Percentiles rank a stretch among this genome's conserved stretches.
Evolutionary conservation across 2,113 vertebrate species (phyloP).

Genomic region (Mormoops blainvillei): DNA sequence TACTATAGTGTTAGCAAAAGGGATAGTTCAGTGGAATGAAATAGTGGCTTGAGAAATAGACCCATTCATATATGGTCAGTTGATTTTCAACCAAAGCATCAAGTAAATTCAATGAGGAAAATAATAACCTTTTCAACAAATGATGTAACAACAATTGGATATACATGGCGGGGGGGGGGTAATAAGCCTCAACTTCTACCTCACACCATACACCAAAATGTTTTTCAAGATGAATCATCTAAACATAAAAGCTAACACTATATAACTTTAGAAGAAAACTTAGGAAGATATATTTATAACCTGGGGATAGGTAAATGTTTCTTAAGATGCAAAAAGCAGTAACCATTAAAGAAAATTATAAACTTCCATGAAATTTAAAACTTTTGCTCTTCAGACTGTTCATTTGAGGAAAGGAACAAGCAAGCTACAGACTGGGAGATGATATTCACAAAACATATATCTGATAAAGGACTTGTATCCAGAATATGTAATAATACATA

Average conservation of each 20-base stretch:
- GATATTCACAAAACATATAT: neutral
- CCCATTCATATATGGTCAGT: neutral
- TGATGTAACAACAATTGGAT: neutral
- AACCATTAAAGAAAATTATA: neutral
- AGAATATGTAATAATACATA: neutral
- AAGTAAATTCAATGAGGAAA: neutral
- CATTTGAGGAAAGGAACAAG: neutral
- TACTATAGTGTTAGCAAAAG: neutral
- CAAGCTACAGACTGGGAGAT: neutral
- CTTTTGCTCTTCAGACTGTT: neutral
- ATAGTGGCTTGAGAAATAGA: neutral
- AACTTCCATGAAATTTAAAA: neutral
- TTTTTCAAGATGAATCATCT: neutral
- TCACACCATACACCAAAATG: neutral
- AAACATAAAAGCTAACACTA: neutral
- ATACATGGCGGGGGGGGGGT: neutral
- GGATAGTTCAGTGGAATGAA: neutral
- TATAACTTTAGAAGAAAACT: neutral
- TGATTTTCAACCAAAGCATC: neutral
- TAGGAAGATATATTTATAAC: neutral
- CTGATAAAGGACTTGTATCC: neutral
- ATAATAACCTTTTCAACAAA: neutral
- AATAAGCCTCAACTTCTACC: neutral
- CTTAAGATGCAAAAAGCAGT: neutral
- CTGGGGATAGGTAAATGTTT: neutral